Evolutionary conservation across 2,797 vertebrate genomes (phyloP), one percentile per base, ranked within the genome.

Genomic region (Anas georgica): DNA sequence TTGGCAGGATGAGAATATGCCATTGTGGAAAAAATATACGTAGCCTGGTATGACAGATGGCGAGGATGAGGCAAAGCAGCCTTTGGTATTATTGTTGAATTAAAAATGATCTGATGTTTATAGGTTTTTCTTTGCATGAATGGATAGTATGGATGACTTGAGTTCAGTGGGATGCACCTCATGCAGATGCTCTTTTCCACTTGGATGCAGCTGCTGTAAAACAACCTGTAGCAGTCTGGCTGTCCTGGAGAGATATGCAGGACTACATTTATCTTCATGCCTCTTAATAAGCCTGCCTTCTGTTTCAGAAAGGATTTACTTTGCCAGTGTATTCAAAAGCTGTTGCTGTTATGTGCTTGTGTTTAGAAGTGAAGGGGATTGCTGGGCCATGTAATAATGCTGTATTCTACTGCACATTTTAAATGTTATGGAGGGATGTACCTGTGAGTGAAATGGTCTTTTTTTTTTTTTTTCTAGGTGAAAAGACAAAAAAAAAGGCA

Each of bases 1-100:
- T 72, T 70, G 22, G 11, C n/a, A 73, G 35, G 83, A 74, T 21
- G 31, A 85, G 23, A 82, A 70, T 46, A 48, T 31, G 41, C 69
- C 31, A 31, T 10, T 60, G 35, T 33, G 33, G 17, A 35, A 74
- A 75, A 83, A 64, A 83, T 55, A 33, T 7, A 70, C 16, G 18
- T n/a, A 75, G 18, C 11, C 54, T 76, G 43, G 6, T 67, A 64
- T 45, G 54, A 75, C 79, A 94, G 78, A 89, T 63, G 45, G 89
- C 33, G 7, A 86, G 56, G n/a, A 60, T 37, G 48, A 50, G 67
- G n/a, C n/a, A 88, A 87, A 81, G 23, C 33, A 94, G 17, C 7
- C 17, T 48, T 63, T 83, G 26, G 4, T 69, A 72, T 72, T 87
- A 86, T 82, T 81, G 80, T 9, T 1, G 6, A 83, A 59, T 82